Base-by-base conservation (phyloP, 2,888 invertebrate species). In the Melanostoma scalare region DNA sequence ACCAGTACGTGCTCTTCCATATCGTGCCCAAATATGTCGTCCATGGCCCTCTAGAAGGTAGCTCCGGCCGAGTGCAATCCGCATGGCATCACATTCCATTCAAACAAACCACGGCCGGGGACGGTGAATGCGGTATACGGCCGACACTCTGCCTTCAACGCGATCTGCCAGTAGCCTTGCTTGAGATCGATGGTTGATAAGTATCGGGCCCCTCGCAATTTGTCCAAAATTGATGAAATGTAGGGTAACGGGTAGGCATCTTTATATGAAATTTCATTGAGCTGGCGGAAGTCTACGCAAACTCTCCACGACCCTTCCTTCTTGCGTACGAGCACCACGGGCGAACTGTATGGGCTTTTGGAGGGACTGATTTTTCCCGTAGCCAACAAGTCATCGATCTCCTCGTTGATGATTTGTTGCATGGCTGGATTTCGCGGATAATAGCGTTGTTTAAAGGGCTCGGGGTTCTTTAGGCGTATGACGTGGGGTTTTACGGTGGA, bases 301-400 rank as follows among this genome's bases (percentile, higher is more conserved):
- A 81, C 44, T n/a, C 77, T 10, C 84, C 84, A 84, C 0, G 44
- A 20, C 3, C 48, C 63, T 4, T 42, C 35, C 10, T 63, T 63
- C 33, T 63, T 63, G n/a, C 42, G n/a, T 4, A 63, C 63, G 4
- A 63, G 36, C 5, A 63, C 63, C 2, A 63, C 36, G 2, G 63
- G 63, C 0, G 63, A 44, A 4, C 63, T 63, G n/a, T 9, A 36
- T 4, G 63, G 63, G 35, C 63, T 63, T 6, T 63, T 44, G 2
- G 63, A 63, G 1, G 63, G 63, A n/a, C 36, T 36, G 4, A 50
- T 63, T 6, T 36, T 46, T 36, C 48, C 48, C 2, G 9, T 5
- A 6, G 1, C 2, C 6, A 63, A 30, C 0, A 63, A 30, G 2
- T 63, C 35, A 20, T 63, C 36, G 5, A 63, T 10, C 6, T 63